Percentiles rank a stretch among this genome's conserved stretches.
phyloP scores from a whole-genome alignment of 2,797 vertebrate genomes.

The Heliangelus exortis region DNA sequence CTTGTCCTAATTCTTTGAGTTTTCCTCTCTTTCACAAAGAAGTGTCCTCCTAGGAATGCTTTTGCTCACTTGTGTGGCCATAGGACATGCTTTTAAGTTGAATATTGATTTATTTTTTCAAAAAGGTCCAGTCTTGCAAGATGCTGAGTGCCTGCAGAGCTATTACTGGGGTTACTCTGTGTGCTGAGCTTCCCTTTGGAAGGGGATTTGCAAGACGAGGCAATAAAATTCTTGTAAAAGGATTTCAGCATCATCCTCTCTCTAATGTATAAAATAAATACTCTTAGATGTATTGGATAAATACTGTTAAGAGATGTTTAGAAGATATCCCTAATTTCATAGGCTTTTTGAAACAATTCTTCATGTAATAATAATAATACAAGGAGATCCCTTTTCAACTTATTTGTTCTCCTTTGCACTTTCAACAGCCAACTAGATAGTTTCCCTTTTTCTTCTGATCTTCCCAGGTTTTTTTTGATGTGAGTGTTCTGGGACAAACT shows the following conservation, averaged over 20 bases:
- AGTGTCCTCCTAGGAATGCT: neutral
- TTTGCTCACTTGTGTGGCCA: neutral
- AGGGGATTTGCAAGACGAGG: neutral
- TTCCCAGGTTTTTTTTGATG: slow-evolving; percentile 82
- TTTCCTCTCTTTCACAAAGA: neutral
- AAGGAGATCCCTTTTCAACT: neutral
- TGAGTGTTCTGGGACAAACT: slow-evolving; percentile 83
- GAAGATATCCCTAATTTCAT: neutral
- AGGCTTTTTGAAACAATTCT: slow-evolving; percentile 41
- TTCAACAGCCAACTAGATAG: slow-evolving; percentile 60
- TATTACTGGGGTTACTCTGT: neutral
- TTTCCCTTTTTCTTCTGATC: slow-evolving; percentile 78
- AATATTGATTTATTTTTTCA: neutral
- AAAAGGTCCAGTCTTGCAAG: neutral
- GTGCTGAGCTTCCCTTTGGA: neutral
- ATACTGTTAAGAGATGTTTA: neutral
- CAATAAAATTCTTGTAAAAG: slow-evolving; percentile 34
- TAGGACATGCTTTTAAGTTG: neutral
- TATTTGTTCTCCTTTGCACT: slow-evolving; percentile 72
- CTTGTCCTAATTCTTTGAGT: neutral
- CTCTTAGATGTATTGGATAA: neutral
- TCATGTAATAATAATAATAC: neutral
- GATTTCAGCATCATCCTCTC: neutral
- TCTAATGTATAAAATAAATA: neutral
- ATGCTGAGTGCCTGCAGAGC: neutral